Evolutionary conservation across 1,140 invertebrate genomes (phyloP).

Genomic region (Nautilus pompilius): DNA sequence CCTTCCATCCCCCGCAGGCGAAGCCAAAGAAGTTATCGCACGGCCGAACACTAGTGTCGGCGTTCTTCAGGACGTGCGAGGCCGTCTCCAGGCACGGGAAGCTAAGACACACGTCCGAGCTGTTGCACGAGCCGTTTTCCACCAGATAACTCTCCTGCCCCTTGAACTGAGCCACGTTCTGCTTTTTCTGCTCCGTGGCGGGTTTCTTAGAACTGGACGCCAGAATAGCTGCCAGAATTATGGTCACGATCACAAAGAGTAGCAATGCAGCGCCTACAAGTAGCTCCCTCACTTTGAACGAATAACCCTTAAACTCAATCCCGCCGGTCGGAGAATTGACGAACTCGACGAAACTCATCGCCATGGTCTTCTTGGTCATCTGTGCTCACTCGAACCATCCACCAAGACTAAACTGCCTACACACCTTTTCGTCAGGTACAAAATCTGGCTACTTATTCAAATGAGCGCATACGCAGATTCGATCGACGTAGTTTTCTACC

Average conservation of each 20-base stretch:
- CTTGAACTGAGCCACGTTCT: not conserved
- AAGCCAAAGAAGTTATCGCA: conserved; percentile 62
- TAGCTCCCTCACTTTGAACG: conserved; percentile 27
- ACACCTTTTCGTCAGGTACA: too few relatives aligned
- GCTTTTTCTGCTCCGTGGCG: not conserved
- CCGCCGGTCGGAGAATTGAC: conserved; percentile 19
- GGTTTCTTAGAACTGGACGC: conserved; percentile 18
- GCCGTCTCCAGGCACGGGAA: conserved; percentile 34
- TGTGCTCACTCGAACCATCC: too few relatives aligned
- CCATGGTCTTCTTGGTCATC: conserved; percentile 23
- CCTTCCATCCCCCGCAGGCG: conserved; percentile 56
- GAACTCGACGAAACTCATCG: conserved; percentile 32
- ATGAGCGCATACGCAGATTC: too few relatives aligned
- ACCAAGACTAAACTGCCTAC: too few relatives aligned
- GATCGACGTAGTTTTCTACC: too few relatives aligned
- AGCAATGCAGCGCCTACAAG: conserved; percentile 16
- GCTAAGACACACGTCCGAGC: conserved; percentile 16
- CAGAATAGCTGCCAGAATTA: conserved; percentile 28
- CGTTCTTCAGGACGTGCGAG: conserved; percentile 28
- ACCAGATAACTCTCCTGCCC: conserved; percentile 4
- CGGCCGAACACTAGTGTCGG: conserved; percentile 58
- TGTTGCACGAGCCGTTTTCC: not conserved
- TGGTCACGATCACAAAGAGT: conserved; percentile 19
- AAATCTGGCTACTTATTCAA: too few relatives aligned
- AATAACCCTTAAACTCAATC: conserved; percentile 20